Base-by-base conservation (phyloP, 2,888 invertebrate species). In the Andrena hattorfiana region DNA sequence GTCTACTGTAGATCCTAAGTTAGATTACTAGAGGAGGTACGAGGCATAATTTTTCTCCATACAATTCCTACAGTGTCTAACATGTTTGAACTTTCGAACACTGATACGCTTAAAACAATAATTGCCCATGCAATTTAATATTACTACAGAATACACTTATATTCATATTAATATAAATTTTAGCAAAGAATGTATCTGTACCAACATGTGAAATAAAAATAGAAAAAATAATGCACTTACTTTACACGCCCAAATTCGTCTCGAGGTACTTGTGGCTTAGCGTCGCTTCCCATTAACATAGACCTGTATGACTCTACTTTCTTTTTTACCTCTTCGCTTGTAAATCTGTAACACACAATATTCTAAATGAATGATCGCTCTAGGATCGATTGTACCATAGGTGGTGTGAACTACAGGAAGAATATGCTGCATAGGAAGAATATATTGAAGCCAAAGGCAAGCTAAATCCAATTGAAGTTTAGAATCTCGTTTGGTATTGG, bases 261-360 rank as follows among this genome's bases (percentile, higher is more conserved):
- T 90, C 95, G 95, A 63, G 96, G 95, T 91, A 96, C 95, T 91
- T 97, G 94, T 87, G 95, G 92, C 90, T 95, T 94, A 60, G 90
- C 94, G 81, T 95, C 95, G 93, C 95, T 96, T 93, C 97, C 96
- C 94, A 97, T 96, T 91, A 99, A 95, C 96, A 98, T 97, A 90
- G 96, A 96, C 78, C 99, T 96, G 95, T 98, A 99, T 72, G 97
- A 97, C 78, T 97, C 96, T 86, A 99, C 98, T 92, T 98, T 98
- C 91, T 96, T 95, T 87, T 97, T 96, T 85, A 99, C 97, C 93
- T 98, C 98, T 91, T 97, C 97, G 90, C 96, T 96, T 70, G 96
- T 96, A 94, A 97, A 98, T 94, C 98, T 98, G 94, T 92, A 95
- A 94, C 59, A 26, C n/a, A 64, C n/a, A 63, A 72, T 23, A 56